phyloP scores from a whole-genome alignment of 1,140 invertebrate species.

The Cydia fagiglandana region DNA sequence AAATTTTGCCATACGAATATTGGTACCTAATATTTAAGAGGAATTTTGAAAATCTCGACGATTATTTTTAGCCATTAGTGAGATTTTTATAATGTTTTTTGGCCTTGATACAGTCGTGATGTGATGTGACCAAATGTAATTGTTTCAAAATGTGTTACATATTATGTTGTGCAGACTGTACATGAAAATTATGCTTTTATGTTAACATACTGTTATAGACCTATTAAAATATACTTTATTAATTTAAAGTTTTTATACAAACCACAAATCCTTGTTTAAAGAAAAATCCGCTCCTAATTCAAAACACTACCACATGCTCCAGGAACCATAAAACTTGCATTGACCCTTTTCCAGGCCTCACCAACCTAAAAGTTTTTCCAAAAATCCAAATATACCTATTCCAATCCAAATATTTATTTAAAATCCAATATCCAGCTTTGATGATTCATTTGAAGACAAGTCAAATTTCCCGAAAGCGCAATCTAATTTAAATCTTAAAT shows the following conservation, averaged over 20 bases:
- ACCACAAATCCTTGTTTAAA: not conserved
- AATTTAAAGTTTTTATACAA: conserved; percentile 41
- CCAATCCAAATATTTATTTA: too few species aligned
- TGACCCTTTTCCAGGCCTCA: too few species aligned
- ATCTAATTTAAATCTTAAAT: too few species aligned
- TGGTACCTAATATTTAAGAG: conserved; percentile 32
- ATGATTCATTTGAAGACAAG: too few species aligned
- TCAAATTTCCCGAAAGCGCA: too few species aligned
- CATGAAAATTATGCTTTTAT: conserved; percentile 53
- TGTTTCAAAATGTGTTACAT: not conserved
- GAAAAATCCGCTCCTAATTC: too few species aligned
- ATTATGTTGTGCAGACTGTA: conserved; percentile 46
- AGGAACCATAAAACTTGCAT: too few species aligned
- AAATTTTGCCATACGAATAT: conserved; percentile 18
- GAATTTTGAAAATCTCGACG: conserved; percentile 7
- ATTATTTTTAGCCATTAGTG: conserved; percentile 12
- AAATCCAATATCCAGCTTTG: too few species aligned
- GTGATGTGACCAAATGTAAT: not conserved
- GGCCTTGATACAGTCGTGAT: not conserved
- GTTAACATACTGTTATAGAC: conserved; percentile 57
- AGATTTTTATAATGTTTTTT: conserved; percentile 29
- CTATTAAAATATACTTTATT: conserved; percentile 56
- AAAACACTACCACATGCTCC: too few species aligned
- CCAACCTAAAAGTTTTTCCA: too few species aligned
- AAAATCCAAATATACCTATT: too few species aligned